These are phyloP conservation scores for Campylomormyrus tamandua DNA, from an alignment of 2,113 vertebrate species.

Conservation along the genomic window DNA sequence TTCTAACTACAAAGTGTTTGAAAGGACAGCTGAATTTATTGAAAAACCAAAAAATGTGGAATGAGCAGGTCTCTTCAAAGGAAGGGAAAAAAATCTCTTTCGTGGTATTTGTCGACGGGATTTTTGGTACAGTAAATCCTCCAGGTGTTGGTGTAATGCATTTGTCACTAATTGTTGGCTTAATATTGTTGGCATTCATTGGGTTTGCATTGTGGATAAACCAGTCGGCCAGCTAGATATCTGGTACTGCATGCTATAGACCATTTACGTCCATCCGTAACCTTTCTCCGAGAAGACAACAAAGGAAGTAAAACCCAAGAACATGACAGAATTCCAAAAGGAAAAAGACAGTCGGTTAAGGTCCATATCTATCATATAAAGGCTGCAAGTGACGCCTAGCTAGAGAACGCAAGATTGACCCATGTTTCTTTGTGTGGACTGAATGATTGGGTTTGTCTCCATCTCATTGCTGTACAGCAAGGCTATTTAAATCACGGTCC, in stretches of 20 bases:
- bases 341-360: not conserved
- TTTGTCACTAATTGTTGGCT: not conserved
- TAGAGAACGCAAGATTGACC: not conserved
- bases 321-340: not conserved
- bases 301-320: not conserved
- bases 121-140: not conserved
- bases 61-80: not conserved
- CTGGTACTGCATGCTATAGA: not conserved
- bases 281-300: not conserved
- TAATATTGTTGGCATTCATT: not conserved
- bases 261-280: not conserved
- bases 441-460: not conserved
- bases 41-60: not conserved
- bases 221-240: not conserved
- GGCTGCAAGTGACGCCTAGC: not conserved
- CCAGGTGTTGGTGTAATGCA: not conserved
- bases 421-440: not conserved
- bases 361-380: not conserved
- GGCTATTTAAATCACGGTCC: too few species aligned
- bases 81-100: not conserved
- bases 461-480: not conserved
- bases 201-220: not conserved
- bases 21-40: not conserved
- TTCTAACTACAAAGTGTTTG: not conserved
- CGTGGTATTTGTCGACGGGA: not conserved